These are phyloP conservation scores for Chloropsis hardwickii DNA, from an alignment of 2,113 vertebrate genomes.

Conservation along the genomic window DNA sequence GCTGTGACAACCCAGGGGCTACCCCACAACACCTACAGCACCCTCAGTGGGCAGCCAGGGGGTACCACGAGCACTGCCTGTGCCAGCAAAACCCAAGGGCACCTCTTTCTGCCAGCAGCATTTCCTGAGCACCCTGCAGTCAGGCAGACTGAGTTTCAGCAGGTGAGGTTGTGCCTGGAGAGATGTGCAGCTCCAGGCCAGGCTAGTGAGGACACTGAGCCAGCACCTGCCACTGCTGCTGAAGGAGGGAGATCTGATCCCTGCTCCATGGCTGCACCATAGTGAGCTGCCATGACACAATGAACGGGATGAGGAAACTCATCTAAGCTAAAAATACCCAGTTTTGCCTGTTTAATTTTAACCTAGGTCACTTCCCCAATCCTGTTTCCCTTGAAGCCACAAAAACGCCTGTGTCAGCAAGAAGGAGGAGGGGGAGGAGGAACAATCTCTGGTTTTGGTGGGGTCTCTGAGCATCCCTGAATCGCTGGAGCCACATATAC, in stretches of 20 bases:
- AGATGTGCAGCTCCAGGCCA: neutral
- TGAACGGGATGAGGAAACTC: neutral
- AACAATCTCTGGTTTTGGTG: neutral
- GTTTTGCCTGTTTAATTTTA: constrained; percentile 15
- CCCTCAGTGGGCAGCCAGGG: neutral
- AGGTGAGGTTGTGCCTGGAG: neutral
- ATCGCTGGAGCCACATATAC: fast-evolving
- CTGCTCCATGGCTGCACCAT: neutral
- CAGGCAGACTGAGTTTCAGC: neutral
- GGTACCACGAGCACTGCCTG: fast-evolving
- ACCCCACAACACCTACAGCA: neutral
- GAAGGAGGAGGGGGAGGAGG: neutral
- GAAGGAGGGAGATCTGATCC: neutral
- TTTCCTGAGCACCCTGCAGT: fast-evolving
- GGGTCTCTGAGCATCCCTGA: neutral
- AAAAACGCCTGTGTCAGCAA: neutral
- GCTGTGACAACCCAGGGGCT: neutral
- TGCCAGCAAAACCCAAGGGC: neutral
- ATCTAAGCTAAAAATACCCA: constrained; percentile 22
- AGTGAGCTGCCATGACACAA: neutral
- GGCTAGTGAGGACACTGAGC: neutral
- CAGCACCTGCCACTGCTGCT: neutral
- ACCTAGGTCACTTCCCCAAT: constrained; percentile 34
- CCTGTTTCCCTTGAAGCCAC: neutral
- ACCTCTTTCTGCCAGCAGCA: neutral